Conservation (phyloP, 2,797 vertebrate genomes). For the Thamnophis elegans region DNA sequence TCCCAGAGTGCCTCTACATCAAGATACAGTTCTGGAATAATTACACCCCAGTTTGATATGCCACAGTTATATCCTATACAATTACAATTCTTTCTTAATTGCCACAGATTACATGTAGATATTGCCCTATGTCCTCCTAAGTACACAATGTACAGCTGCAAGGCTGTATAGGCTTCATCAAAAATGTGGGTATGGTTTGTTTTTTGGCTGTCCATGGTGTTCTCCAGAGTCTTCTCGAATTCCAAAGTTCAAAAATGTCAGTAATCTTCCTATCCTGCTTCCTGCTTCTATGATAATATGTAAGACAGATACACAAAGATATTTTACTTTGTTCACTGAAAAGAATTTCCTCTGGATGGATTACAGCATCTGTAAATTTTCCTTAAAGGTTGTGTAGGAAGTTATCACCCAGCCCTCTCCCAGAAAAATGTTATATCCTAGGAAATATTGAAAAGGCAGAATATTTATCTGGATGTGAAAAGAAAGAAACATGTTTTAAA, state of each 20-base stretch:
- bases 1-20: not conserved
- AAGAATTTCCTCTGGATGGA: not conserved
- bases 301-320: not conserved
- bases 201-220: not conserved
- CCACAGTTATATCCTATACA: not conserved
- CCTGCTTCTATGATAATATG: not conserved
- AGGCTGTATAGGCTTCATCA: not conserved
- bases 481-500: too few relatives aligned
- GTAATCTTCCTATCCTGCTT: not conserved
- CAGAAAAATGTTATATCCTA: too few relatives aligned
- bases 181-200: not conserved
- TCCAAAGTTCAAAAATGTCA: not conserved
- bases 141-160: not conserved
- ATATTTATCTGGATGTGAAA: too few relatives aligned
- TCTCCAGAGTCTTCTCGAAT: not conserved
- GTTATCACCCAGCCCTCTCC: too few relatives aligned
- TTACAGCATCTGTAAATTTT: not conserved
- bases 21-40: not conserved
- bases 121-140: not conserved
- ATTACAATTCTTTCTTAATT: not conserved
- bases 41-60: not conserved
- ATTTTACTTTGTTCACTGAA: not conserved
- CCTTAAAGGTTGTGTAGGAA: not conserved
- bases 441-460: too few relatives aligned
- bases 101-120: not conserved